Base-by-base conservation (phyloP, 2,888 invertebrate genomes). In the Apocheima hispidaria region DNA sequence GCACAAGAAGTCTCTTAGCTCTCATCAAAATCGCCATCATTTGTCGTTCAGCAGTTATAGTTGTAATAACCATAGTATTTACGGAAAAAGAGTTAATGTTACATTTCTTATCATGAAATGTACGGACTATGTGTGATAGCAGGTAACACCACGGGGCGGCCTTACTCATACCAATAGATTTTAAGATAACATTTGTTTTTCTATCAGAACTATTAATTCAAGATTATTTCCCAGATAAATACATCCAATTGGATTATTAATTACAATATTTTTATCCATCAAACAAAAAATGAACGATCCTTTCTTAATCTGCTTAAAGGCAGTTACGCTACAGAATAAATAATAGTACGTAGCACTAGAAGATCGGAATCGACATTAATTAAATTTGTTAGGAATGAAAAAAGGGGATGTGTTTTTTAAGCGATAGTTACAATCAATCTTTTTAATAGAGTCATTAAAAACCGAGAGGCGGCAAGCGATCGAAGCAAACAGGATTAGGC, bases 381-480 rank as follows among this genome's bases (percentile, higher is more conserved):
- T 91, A 88, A 91, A 92, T 92, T 90, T 92, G 88, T 90, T 79
- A 68, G 73, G 78, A 82, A 85, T 76, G 77, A 88, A 87, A 82
- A 75, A 70, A 68, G 72, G 68, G 67, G 73, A 77, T 78, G 82
- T 85, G 81, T 84, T 87, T 86, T 87, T 86, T 79, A 83, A 82
- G 75, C 80, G 84, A 86, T 87, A 84, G 82, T 80, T 76, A 74
- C 86, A 82, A 91, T 92, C 90, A 91, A 92, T 92, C 92, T 87
- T 78, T 84, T 88, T 90, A 92, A 92, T 92, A 90, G 90, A 92
- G 92, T 84, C 90, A 92, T 92, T 91, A 92, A 89, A 85, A 84
- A 74, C 78, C 73, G 78, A 84, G 86, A 80, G 85, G 82, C 80
- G 71, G 81, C 79, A 69, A 83, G 84, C 83, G 83, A 82, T 23